Percentiles rank a stretch among this genome's conserved stretches.
These are phyloP conservation scores for Melanotaenia pygmaea DNA, from an alignment of 2,797 vertebrate species.

Conservation along the genomic window DNA sequence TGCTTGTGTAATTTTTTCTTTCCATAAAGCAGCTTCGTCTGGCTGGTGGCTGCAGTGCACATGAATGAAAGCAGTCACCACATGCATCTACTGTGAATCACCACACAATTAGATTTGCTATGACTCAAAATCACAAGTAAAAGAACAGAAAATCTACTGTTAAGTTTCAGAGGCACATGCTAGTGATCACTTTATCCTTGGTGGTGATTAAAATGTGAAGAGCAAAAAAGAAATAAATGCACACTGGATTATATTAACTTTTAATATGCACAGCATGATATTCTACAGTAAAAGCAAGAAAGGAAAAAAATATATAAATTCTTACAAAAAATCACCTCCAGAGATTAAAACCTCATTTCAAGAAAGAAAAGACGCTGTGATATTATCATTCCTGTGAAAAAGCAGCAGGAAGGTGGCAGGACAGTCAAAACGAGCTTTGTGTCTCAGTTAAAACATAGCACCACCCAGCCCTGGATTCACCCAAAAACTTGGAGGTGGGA, in stretches of 20 bases:
- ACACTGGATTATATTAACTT: slow-evolving; percentile 72
- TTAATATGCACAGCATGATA: slow-evolving; percentile 87
- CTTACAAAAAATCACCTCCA: slow-evolving; percentile 73
- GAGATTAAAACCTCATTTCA: slow-evolving; percentile 64
- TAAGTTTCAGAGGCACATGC: slow-evolving; percentile 5
- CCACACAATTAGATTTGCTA: slow-evolving; percentile 46
- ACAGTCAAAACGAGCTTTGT: slow-evolving; percentile 56
- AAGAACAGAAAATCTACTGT: slow-evolving; percentile 37
- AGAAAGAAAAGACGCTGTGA: slow-evolving; percentile 57
- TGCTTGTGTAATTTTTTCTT: slow-evolving; percentile 3
- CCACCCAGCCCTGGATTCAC: slow-evolving; percentile 23
- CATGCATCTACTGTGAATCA: slow-evolving; percentile 22
- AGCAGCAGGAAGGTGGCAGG: slow-evolving; percentile 70
- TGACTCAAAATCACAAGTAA: slow-evolving; percentile 64
- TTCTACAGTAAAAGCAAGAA: slow-evolving; percentile 80
- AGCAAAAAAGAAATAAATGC: slow-evolving; percentile 35
- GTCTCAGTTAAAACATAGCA: slow-evolving; percentile 47
- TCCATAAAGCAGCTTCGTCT: slow-evolving; percentile 27
- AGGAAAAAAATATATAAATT: slow-evolving; percentile 52
- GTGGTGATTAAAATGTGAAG: not conserved
- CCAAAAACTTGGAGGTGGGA: slow-evolving; percentile 35
- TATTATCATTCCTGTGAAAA: slow-evolving; percentile 58
- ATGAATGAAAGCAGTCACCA: slow-evolving; percentile 46
- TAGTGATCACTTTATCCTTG: slow-evolving; percentile 3
- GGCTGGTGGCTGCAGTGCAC: slow-evolving; percentile 1